A percentile compares a stretch with the other conserved stretches of the same genome.
Conservation (phyloP, 2,888 invertebrate genomes). For the Lepas anatifera region DNA sequence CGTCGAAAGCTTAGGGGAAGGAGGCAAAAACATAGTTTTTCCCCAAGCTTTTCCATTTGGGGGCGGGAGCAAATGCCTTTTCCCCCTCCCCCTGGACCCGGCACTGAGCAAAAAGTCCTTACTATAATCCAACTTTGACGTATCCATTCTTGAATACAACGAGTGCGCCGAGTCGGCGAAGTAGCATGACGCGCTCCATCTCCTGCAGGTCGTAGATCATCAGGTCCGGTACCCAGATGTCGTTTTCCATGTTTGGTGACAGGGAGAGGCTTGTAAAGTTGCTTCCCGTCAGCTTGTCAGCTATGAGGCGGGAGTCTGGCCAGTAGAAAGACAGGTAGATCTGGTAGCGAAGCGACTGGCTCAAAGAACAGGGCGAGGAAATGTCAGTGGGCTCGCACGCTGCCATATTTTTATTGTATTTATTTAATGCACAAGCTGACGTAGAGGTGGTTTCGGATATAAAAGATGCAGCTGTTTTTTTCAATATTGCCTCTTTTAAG, state of each 20-base stretch:
- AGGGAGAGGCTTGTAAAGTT: neutral
- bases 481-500: too few relatives aligned
- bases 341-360: neutral
- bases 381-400: too few relatives aligned
- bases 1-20: too few relatives aligned
- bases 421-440: too few relatives aligned
- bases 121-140: neutral
- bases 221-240: neutral
- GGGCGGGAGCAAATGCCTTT: too few relatives aligned
- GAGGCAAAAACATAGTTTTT: too few relatives aligned
- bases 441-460: too few relatives aligned
- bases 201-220: constrained; percentile 1
- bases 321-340: neutral
- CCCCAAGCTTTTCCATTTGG: too few relatives aligned
- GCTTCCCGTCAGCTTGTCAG: neutral
- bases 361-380: too few relatives aligned
- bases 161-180: neutral
- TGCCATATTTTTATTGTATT: too few relatives aligned
- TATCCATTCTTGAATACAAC: neutral
- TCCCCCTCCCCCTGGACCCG: too few relatives aligned
- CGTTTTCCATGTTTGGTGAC: neutral
- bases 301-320: neutral
- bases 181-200: neutral
- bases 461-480: too few relatives aligned
- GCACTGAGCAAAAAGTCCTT: neutral